Conservation (phyloP, 2,113 vertebrate genomes). For the Erinaceus europaeus region DNA sequence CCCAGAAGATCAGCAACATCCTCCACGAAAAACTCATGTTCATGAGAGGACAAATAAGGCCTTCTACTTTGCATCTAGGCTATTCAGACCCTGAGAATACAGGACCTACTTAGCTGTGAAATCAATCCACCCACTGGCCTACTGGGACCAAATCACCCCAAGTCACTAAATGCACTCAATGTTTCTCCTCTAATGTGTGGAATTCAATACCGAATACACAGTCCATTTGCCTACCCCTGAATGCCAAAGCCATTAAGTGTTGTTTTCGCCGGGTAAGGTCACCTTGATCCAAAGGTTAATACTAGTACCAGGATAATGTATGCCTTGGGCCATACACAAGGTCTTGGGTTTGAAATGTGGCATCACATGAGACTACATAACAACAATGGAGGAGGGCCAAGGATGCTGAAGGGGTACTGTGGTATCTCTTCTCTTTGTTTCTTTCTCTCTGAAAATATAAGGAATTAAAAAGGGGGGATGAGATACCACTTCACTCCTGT, state of each 20-base stretch:
- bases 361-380: too few species aligned
- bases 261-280: too few species aligned
- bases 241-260: not conserved
- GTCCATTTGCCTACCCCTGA: not conserved
- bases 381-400: too few species aligned
- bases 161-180: not conserved
- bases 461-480: too few species aligned
- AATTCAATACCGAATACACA: not conserved
- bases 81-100: not conserved
- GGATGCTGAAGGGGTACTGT: too few species aligned
- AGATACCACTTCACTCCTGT: too few species aligned
- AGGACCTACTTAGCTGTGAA: not conserved
- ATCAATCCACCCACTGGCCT: not conserved
- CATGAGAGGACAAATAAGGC: not conserved
- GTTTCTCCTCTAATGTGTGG: not conserved
- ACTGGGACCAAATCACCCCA: not conserved
- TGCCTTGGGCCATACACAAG: too few species aligned
- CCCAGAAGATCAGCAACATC: not conserved
- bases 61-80: not conserved
- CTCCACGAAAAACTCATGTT: not conserved
- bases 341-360: too few species aligned
- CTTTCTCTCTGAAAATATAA: too few species aligned
- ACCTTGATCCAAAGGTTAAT: not conserved
- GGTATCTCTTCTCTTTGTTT: too few species aligned
- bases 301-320: too few species aligned